These are phyloP conservation scores for Brachionus paranguensis DNA, from an alignment of 1,140 invertebrate genomes.

Conservation along the genomic window DNA sequence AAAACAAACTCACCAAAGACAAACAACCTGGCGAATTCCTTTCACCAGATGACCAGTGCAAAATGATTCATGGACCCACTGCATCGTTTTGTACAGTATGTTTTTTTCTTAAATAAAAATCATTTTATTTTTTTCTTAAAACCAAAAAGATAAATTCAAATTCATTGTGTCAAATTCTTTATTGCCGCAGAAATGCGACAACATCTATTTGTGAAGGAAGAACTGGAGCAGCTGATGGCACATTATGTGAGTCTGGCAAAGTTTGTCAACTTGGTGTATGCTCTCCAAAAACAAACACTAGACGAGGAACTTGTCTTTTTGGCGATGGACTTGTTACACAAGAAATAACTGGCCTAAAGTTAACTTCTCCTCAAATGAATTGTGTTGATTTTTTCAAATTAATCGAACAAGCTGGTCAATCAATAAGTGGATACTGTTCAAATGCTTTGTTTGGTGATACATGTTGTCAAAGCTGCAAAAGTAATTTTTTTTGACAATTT, in stretches of 20 bases:
- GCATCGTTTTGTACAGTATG: neutral
- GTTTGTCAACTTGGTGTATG: neutral
- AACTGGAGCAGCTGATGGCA: slow-evolving; percentile 17
- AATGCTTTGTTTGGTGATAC: neutral
- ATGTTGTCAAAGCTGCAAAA: slow-evolving; percentile 35
- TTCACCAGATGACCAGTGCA: slow-evolving; percentile 18
- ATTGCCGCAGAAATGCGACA: neutral
- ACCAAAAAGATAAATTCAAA: neutral
- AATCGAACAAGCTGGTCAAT: neutral
- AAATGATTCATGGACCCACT: slow-evolving; percentile 13
- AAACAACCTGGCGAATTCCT: neutral
- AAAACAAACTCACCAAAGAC: neutral
- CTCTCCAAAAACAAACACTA: neutral
- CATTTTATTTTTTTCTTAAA: neutral
- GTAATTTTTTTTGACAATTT: neutral
- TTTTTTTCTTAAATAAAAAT: neutral
- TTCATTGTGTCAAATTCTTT: neutral
- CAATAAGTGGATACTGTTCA: neutral
- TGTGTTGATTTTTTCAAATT: slow-evolving; percentile 6
- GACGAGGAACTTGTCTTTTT: neutral
- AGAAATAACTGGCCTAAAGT: neutral
- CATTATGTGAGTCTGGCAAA: slow-evolving; percentile 3
- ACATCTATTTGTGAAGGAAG: neutral
- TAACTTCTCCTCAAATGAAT: neutral
- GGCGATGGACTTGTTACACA: neutral